Base-by-base conservation (phyloP, 2,797 vertebrate genomes). In the Acestrorhynchus altus region DNA sequence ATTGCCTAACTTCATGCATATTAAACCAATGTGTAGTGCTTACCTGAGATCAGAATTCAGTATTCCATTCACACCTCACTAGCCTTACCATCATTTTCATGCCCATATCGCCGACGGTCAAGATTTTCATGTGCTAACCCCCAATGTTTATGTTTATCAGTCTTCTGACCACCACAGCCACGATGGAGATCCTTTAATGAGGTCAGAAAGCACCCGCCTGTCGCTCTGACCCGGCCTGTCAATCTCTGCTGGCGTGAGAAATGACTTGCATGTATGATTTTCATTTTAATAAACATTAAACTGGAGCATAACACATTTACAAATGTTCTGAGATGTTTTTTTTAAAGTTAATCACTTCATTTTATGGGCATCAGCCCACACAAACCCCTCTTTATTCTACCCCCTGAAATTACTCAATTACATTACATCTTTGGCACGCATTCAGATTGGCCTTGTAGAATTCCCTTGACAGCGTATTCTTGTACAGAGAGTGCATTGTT, bases 121-220 rank as follows among this genome's bases (percentile, higher is more conserved):
- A 8, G 9, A 60, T 40, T 26, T 49, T 13, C 35, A 39, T 8
- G 8, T 42, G 18, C n/a, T 57, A 35, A 56, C 2, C 24, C n/a
- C 71, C 24, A 71, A 22, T 56, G 42, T 54, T 26, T 67, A 10
- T 59, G 10, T 73, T 52, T 72, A 65, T 52, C 79, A 81, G 79
- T 39, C 10, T 57, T 56, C 72, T 22, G 40, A 20, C 67, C 72
- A 56, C 24, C 28, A 15, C 11, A n/a, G 44, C 70, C 52, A 20
- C 42, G 72, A 73, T 44, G 49, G 47, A 60, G 22, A 16, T 49
- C 35, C 60, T 74, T 68, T 44, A 63, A n/a, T 15, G 16, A 77
- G 59, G 46, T 4, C 46, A 68, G 11, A 76, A 78, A n/a, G 11
- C 5, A 18, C 10, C 44, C 42, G 5, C 40, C 44, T 28, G 47